A percentile compares a stretch with the other conserved stretches of the same genome.
Evolutionary conservation across 2,888 invertebrate species (phyloP).

Genomic region (Aphidius colemani): DNA sequence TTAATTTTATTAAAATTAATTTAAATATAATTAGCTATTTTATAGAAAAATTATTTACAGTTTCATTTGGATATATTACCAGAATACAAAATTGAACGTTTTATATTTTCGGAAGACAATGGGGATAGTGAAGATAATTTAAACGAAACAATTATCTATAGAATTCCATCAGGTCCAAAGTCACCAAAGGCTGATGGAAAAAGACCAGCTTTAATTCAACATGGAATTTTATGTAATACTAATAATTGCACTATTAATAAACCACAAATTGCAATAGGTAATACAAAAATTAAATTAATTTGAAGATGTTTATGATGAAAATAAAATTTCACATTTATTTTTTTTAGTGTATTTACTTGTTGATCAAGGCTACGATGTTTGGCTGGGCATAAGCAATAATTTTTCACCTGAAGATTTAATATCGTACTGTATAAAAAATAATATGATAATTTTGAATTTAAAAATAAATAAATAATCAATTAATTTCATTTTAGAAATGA

Average conservation of each 20-base stretch:
- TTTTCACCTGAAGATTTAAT: constrained; percentile 37
- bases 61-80: constrained; percentile 44
- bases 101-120: constrained; percentile 40
- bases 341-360: constrained; percentile 48
- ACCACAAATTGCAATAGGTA: constrained; percentile 41
- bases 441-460: constrained; percentile 13
- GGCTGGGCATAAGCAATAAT: constrained; percentile 48
- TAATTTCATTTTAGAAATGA: constrained; percentile 38
- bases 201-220: constrained; percentile 43
- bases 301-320: background rate
- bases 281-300: background rate
- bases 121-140: constrained; percentile 24
- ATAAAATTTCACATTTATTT: background rate
- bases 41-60: constrained; percentile 27
- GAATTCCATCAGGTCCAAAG: constrained; percentile 45
- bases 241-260: constrained; percentile 45
- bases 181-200: constrained; percentile 42
- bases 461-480: background rate
- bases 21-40: background rate
- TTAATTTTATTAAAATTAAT: no score
- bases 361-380: constrained; percentile 49
- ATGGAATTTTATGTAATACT: constrained; percentile 45
- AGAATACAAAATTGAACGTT: constrained; percentile 46
- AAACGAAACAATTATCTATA: constrained; percentile 40
- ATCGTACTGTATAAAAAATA: constrained; percentile 34